Conservation (phyloP, 2,113 vertebrate species). For the Catharus fuscescens region DNA sequence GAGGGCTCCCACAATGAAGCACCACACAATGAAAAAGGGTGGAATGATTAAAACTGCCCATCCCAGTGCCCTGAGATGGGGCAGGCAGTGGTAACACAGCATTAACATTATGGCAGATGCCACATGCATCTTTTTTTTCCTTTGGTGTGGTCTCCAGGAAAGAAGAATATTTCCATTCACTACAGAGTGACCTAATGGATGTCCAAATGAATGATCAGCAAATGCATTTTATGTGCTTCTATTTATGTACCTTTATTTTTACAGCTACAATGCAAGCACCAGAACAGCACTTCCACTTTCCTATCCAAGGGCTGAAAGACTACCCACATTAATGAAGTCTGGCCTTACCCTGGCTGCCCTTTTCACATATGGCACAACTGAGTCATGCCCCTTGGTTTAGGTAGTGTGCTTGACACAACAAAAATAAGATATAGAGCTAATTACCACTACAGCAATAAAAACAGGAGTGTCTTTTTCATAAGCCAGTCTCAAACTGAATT, state of each 20-base stretch:
- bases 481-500: background rate
- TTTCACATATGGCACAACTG: constrained; percentile 21
- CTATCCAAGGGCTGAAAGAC: constrained; percentile 13
- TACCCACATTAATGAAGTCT: background rate
- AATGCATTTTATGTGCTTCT: constrained; percentile 10
- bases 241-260: constrained; percentile 22
- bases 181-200: constrained; percentile 14
- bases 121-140: background rate
- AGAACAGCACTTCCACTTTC: constrained; percentile 16
- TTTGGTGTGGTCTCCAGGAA: background rate
- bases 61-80: background rate
- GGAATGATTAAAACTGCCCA: background rate
- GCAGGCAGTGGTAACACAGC: background rate
- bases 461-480: background rate
- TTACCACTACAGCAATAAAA: background rate
- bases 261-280: constrained; percentile 30
- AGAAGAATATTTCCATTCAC: constrained; percentile 27
- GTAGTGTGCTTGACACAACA: background rate
- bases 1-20: background rate
- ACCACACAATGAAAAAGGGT: background rate
- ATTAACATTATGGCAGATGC: background rate
- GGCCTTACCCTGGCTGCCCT: background rate
- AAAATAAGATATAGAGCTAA: constrained; percentile 3
- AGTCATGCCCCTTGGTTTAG: constrained; percentile 35
- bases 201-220: constrained; percentile 28